Base-by-base conservation (phyloP, 2,888 invertebrate genomes). In the Mimachlamys varia region DNA sequence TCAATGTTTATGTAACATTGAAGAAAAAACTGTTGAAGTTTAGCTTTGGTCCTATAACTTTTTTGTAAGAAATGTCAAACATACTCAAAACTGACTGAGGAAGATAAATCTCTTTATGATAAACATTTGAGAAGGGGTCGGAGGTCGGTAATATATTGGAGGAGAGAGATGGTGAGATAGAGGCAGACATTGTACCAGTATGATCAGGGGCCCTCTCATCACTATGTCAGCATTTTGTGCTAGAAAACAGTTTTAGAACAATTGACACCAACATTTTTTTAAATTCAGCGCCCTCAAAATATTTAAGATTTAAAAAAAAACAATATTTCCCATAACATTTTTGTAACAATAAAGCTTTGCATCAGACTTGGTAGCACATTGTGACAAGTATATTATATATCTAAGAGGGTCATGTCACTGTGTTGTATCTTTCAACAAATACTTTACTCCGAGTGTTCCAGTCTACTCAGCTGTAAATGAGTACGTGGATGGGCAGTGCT, bases 41-140 rank as follows among this genome's bases (percentile, higher is more conserved):
- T 76, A 33, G 76, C 76, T 76, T 76, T 76, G 76, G 76, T 76
- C 76, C 27, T 13, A 33, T 33, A 13, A 13, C 1, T 33, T 76
- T 76, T 76, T 22, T 76, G 22, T 10, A 27, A 76, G 76, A 76
- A 12, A 76, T 76, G 76, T 76, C 76, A 76, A 76, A 76, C 76
- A 27, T 76, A 33, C 33, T 76, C 76, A 76, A 76, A 76, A 76
- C 33, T 33, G 76, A 76, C 33, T 33, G 33, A 27, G 0, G 13
- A 33, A 76, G 76, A 76, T 76, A 76, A 76, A 76, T 22, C 4
- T 19, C 33, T 62, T 76, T 76, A 4, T 76, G 76, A 76, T 76
- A 76, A 76, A 76, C 76, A 76, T 76, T 76, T 33, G 13, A 33
- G 76, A 33, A 76, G 76, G 13, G 33, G 76, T 33, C 10, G 33